Evolutionary conservation across 2,797 vertebrate species (phyloP).

Genomic region (Anolis apletophallus): DNA sequence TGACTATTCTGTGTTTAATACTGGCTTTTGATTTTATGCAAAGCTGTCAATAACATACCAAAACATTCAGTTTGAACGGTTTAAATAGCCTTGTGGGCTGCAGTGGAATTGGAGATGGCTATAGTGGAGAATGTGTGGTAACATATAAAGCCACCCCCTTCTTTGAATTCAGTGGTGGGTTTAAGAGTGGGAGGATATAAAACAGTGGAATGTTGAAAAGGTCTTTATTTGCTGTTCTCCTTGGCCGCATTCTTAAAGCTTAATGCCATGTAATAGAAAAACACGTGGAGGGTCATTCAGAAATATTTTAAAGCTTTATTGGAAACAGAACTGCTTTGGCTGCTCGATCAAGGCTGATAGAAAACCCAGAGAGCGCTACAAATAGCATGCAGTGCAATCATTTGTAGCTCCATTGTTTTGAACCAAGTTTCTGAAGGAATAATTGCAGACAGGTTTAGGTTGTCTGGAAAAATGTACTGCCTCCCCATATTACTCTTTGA

Average conservation of each 20-base stretch:
- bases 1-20: not conserved
- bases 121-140: slow-evolving; percentile 66
- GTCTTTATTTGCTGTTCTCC: slow-evolving; percentile 74
- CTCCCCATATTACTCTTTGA: not conserved
- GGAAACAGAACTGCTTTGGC: slow-evolving; percentile 66
- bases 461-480: not conserved
- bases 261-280: slow-evolving; percentile 70
- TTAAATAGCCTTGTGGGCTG: slow-evolving; percentile 63
- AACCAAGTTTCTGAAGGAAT: slow-evolving; percentile 55
- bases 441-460: slow-evolving; percentile 10
- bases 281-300: slow-evolving; percentile 71
- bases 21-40: not conserved
- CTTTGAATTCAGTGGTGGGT: slow-evolving; percentile 72
- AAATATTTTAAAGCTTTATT: slow-evolving; percentile 76
- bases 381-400: not conserved
- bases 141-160: slow-evolving; percentile 59
- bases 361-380: slow-evolving; percentile 46
- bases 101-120: slow-evolving; percentile 63
- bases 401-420: slow-evolving; percentile 31
- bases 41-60: slow-evolving; percentile 46
- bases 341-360: slow-evolving; percentile 58
- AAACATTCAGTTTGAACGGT: slow-evolving; percentile 59
- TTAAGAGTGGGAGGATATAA: slow-evolving; percentile 71
- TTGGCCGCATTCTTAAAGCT: slow-evolving; percentile 70
- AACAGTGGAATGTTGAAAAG: slow-evolving; percentile 65